Evolutionary conservation across 2,888 invertebrate species (phyloP).

Genomic region (Belgica antarctica): DNA sequence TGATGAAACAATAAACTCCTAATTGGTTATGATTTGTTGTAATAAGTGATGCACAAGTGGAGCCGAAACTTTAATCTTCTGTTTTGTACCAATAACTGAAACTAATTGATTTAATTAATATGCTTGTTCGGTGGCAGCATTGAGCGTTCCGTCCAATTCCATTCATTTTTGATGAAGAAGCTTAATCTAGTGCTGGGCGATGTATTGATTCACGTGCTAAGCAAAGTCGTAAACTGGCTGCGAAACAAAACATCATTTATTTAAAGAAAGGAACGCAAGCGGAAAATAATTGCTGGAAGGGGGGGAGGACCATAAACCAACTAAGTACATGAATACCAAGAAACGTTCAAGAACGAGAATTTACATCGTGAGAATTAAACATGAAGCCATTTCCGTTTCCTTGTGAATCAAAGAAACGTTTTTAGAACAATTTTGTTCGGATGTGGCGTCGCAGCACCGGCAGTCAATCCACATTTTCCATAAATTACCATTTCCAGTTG

Average conservation of each 20-base stretch:
- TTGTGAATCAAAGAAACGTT: neutral
- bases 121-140: too few species aligned
- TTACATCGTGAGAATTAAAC: constrained; percentile 14
- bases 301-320: neutral
- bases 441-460: too few species aligned
- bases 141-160: too few species aligned
- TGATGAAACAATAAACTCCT: neutral
- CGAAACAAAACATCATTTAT: neutral
- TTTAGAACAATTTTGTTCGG: neutral
- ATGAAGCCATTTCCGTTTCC: neutral
- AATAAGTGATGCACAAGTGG: neutral
- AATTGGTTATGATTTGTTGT: constrained; percentile 7
- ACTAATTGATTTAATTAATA: neutral
- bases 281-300: neutral
- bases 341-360: neutral
- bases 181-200: too few species aligned
- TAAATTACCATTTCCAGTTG: too few species aligned
- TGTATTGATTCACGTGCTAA: too few species aligned
- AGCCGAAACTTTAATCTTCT: neutral
- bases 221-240: too few species aligned
- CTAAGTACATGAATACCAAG: neutral
- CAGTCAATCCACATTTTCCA: too few species aligned
- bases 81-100: neutral
- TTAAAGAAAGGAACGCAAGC: too few species aligned
- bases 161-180: too few species aligned